A percentile compares a stretch with the other conserved stretches of the same genome.
Evolutionary conservation across 2,113 vertebrate species (phyloP).

Genomic region (Indicator maculatus): DNA sequence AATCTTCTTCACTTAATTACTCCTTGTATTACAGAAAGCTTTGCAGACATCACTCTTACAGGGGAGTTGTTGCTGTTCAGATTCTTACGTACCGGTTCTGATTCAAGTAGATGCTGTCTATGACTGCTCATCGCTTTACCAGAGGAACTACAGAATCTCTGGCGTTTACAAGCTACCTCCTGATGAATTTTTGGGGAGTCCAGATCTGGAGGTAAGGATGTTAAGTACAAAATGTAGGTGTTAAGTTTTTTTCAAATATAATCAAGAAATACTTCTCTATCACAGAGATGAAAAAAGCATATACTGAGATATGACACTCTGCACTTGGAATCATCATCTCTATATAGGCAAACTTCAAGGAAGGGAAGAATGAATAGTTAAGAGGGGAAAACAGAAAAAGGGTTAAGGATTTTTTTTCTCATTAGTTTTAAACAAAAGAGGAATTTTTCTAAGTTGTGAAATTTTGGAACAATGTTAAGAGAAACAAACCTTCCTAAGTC

Average conservation of each 20-base stretch:
- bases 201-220: constrained; percentile 87
- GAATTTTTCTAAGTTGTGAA: not conserved
- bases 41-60: not conserved
- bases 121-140: constrained; percentile 93
- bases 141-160: constrained; percentile 92
- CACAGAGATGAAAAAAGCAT: not conserved
- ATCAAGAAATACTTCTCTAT: not conserved
- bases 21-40: not conserved
- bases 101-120: constrained; percentile 88
- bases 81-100: not conserved
- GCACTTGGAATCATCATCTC: not conserved
- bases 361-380: not conserved
- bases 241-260: not conserved
- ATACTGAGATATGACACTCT: not conserved
- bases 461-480: not conserved
- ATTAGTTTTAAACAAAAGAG: not conserved
- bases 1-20: not conserved
- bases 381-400: not conserved
- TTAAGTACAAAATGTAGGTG: not conserved
- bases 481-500: not conserved
- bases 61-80: not conserved
- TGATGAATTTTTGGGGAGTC: constrained; percentile 91
- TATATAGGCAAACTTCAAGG: not conserved
- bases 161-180: constrained; percentile 94
- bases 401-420: not conserved